phyloP scores from a whole-genome alignment of 2,113 vertebrate species.

The Nicator chloris region DNA sequence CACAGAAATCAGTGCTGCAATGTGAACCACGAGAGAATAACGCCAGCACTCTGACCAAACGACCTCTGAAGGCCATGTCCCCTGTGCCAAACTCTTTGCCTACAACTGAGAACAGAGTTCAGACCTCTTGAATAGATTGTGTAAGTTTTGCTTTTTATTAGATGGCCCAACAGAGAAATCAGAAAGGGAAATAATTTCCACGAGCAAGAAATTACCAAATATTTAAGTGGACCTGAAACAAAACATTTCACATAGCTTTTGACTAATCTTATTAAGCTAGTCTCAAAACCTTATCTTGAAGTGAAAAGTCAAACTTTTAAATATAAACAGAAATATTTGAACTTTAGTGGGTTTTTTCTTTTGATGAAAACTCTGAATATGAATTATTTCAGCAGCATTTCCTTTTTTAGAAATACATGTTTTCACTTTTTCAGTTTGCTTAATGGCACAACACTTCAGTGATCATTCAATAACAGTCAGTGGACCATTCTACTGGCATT shows the following conservation, averaged over 20 bases:
- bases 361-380: neutral
- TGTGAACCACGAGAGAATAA: neutral
- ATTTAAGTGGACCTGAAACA: neutral
- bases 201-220: neutral
- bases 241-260: neutral
- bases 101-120: neutral
- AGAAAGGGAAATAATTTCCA: neutral
- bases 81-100: neutral
- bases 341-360: neutral
- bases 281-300: neutral
- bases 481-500: neutral
- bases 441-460: neutral
- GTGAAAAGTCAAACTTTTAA: neutral
- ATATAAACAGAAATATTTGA: neutral
- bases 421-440: neutral
- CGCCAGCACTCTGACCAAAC: fast-evolving
- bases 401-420: neutral
- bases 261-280: neutral
- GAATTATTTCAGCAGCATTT: neutral
- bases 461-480: neutral
- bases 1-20: neutral
- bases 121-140: neutral
- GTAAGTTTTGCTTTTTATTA: neutral
- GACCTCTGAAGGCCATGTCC: neutral
- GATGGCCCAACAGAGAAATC: neutral